Conservation (phyloP, 2,113 vertebrate species). For the Salvelinus sp. region DNA sequence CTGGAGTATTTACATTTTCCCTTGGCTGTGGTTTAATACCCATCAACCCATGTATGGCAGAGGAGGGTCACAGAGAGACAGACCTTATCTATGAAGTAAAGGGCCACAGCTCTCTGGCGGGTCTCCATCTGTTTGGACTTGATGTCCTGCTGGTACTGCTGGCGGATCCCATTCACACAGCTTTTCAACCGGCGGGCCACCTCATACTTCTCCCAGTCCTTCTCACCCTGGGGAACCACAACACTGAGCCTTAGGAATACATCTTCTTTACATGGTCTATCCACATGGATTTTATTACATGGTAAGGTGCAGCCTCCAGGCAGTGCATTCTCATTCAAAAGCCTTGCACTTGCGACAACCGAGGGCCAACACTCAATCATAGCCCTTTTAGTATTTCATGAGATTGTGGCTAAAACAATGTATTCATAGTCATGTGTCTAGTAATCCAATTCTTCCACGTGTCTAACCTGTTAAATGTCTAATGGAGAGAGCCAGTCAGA, state of each 20-base stretch:
- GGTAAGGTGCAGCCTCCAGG: no score
- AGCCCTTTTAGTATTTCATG: background rate
- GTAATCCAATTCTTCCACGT: background rate
- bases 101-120: slow-evolving; percentile 68
- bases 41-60: background rate
- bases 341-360: no score
- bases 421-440: background rate
- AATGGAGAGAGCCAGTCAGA: no score
- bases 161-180: slow-evolving; percentile 59
- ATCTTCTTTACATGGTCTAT: no score
- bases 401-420: background rate
- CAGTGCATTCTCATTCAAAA: no score
- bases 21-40: background rate
- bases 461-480: background rate
- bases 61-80: background rate
- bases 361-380: no score
- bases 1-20: no score
- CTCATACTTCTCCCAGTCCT: slow-evolving; percentile 77
- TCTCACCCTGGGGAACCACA: slow-evolving; percentile 58
- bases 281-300: no score
- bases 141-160: slow-evolving; percentile 63
- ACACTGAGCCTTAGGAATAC: background rate
- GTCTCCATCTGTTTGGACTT: slow-evolving; percentile 70
- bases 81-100: slow-evolving; percentile 15
- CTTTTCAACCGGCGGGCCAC: slow-evolving; percentile 69